These are phyloP conservation scores for Parotocinclus haroldoi DNA, from an alignment of 2,797 vertebrate species.

Conservation along the genomic window DNA sequence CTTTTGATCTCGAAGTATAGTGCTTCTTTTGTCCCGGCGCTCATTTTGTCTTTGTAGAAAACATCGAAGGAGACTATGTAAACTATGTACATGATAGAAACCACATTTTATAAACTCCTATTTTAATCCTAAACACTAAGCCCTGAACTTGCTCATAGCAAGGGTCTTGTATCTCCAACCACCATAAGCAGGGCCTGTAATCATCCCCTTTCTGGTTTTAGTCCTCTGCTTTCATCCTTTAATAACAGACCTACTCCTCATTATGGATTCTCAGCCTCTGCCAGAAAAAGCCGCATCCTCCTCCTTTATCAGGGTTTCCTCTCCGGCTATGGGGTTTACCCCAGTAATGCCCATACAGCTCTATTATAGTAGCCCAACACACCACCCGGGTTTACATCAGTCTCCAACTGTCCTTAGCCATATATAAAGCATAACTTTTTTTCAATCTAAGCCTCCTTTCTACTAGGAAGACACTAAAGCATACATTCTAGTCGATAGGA, in stretches of 20 bases:
- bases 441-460: slow-evolving; percentile 1
- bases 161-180: slow-evolving; percentile 39
- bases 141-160: slow-evolving; percentile 14
- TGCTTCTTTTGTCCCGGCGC: slow-evolving; percentile 18
- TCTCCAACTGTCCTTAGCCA: background rate
- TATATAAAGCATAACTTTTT: background rate
- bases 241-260: slow-evolving; percentile 50
- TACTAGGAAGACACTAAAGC: background rate
- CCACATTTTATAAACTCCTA: slow-evolving; percentile 37
- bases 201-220: slow-evolving; percentile 41
- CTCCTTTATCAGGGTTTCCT: slow-evolving; percentile 31
- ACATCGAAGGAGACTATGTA: slow-evolving; percentile 16
- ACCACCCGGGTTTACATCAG: slow-evolving; percentile 1
- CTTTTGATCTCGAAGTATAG: slow-evolving; percentile 16
- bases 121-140: slow-evolving; percentile 38
- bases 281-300: slow-evolving; percentile 35
- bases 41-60: slow-evolving; percentile 25
- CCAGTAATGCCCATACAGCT: slow-evolving; percentile 8
- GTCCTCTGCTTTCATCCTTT: slow-evolving; percentile 45
- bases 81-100: slow-evolving; percentile 32
- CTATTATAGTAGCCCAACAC: background rate
- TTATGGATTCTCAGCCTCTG: slow-evolving; percentile 39
- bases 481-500: background rate
- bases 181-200: slow-evolving; percentile 33
- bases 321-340: slow-evolving; percentile 25